Percentiles rank a stretch among this genome's conserved stretches.
phyloP scores from a whole-genome alignment of 2,797 vertebrate species.

The Vespertilio murinus region DNA sequence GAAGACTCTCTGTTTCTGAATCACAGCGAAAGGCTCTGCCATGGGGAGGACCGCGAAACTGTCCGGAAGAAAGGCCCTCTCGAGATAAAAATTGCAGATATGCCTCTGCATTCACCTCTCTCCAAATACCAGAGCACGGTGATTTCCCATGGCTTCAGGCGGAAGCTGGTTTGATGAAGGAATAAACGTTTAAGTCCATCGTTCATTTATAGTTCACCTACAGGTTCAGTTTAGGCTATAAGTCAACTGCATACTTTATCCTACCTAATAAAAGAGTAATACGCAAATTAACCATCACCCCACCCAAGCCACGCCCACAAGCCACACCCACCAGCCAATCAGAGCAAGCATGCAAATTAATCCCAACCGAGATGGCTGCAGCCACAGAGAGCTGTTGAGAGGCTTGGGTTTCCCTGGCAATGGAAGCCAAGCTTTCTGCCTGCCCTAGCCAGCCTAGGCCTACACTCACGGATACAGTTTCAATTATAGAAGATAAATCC shows the following conservation, averaged over 20 bases:
- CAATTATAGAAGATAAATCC: no score
- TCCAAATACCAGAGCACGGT: constrained; percentile 77
- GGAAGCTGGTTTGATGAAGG: constrained; percentile 49
- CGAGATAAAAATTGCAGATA: constrained; percentile 58
- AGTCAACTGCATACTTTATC: background rate
- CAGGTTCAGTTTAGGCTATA: background rate
- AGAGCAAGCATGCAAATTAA: no score
- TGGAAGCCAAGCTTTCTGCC: no score
- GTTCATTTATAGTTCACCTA: background rate
- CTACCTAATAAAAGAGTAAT: no score
- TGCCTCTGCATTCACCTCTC: constrained; percentile 73
- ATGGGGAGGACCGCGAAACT: constrained; percentile 69
- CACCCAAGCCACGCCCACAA: no score
- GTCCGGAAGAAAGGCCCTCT: constrained; percentile 69
- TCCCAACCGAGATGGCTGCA: no score
- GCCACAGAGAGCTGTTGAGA: no score
- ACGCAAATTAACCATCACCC: no score
- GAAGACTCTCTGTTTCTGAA: constrained; percentile 78
- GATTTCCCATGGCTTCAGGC: constrained; percentile 69
- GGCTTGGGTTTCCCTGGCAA: no score
- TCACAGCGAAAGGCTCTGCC: constrained; percentile 73
- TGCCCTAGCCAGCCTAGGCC: no score
- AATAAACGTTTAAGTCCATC: background rate
- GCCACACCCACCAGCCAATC: no score
- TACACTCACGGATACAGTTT: no score